phyloP scores from a whole-genome alignment of 2,888 invertebrate genomes.

The Urechis unicinctus region DNA sequence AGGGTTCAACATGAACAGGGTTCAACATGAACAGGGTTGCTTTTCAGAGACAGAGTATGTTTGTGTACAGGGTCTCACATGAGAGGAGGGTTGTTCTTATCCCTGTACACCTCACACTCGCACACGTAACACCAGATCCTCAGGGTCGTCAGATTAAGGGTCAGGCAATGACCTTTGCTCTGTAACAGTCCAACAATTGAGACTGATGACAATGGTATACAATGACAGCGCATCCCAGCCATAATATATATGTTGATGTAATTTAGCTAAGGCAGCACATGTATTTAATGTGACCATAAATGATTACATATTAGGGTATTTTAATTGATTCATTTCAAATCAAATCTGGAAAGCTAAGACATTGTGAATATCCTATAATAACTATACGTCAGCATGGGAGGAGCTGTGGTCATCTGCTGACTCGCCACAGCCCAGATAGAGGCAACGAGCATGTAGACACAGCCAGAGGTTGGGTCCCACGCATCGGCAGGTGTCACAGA shows the following conservation, averaged over 20 bases:
- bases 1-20: no score
- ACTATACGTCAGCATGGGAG: conserved; percentile 66
- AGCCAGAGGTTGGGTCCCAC: conserved; percentile 78
- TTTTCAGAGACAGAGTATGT: no score
- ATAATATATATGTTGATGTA: no score
- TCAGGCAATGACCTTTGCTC: conserved; percentile 54
- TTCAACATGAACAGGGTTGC: no score
- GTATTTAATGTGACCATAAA: no score
- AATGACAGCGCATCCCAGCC: no score
- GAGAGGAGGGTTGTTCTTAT: conserved; percentile 50
- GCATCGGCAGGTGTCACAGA: conserved; percentile 68
- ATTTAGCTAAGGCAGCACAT: no score
- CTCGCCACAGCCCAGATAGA: conserved; percentile 77
- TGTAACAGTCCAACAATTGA: conserved; percentile 11
- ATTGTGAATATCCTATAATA: neutral
- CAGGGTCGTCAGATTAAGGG: conserved; percentile 72
- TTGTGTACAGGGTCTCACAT: conserved; percentile 32
- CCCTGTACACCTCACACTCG: conserved; percentile 70
- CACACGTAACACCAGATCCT: conserved; percentile 86
- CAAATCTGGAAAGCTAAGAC: neutral
- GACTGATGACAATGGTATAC: no score
- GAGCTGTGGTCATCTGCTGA: conserved; percentile 77
- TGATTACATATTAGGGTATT: neutral
- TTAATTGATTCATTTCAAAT: neutral
- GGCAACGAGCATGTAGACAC: conserved; percentile 73